Evolutionary conservation across 2,888 invertebrate genomes (phyloP).

Genomic region (Sarcophaga carnaria): DNA sequence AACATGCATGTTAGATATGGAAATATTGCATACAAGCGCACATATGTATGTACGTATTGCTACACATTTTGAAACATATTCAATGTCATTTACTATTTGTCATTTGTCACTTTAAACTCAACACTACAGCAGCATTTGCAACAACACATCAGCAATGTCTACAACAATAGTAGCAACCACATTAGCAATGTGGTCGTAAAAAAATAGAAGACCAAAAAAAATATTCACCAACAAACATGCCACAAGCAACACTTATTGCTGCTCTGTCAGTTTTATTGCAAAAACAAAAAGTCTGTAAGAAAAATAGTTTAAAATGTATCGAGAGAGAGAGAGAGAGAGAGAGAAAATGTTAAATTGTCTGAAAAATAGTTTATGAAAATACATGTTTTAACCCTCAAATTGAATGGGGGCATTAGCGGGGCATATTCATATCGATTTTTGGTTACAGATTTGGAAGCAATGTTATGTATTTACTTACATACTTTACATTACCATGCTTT

Average conservation of each 20-base stretch:
- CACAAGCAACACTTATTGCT: slow-evolving; percentile 50
- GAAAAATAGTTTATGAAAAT: too few species aligned
- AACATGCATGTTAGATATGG: slow-evolving; percentile 43
- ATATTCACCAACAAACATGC: slow-evolving; percentile 42
- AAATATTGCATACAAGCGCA: slow-evolving; percentile 2
- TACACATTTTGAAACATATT: slow-evolving; percentile 34
- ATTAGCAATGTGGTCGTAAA: slow-evolving; percentile 21
- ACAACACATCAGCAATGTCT: slow-evolving; percentile 10
- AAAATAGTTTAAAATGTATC: background rate
- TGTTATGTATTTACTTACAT: too few species aligned
- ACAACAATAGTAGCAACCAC: slow-evolving; percentile 4
- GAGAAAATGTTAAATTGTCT: too few species aligned
- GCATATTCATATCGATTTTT: too few species aligned
- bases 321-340: too few species aligned
- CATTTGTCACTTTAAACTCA: slow-evolving; percentile 53
- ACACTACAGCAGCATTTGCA: slow-evolving; percentile 29
- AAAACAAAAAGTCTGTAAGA: slow-evolving; percentile 7
- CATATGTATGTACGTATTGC: background rate
- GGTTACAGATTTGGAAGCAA: too few species aligned
- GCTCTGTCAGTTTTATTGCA: slow-evolving; percentile 47
- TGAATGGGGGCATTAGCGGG: too few species aligned
- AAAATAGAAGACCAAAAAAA: background rate
- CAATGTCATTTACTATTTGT: slow-evolving; percentile 63
- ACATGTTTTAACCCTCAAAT: too few species aligned
- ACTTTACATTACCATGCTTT: too few species aligned